Conservation (phyloP, 2,113 vertebrate species). For the Anas platyrhynchos region DNA sequence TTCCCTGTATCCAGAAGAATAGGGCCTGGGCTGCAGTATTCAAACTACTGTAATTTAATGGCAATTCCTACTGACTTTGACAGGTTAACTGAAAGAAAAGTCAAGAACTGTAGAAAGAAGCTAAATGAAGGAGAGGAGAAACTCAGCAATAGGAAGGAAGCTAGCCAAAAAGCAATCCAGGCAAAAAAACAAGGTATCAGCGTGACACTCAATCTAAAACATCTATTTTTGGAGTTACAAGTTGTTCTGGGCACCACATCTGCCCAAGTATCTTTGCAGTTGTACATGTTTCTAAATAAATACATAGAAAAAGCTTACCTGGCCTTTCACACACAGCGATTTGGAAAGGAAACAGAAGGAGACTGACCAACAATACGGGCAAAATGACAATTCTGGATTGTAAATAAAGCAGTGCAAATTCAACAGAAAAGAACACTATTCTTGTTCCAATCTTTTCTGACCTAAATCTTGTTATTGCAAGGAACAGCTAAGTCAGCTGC, state of each 20-base stretch:
- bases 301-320: not conserved
- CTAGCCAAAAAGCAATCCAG: not conserved
- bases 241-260: not conserved
- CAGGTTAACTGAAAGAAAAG: not conserved
- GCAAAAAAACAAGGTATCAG: not conserved
- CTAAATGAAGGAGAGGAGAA: not conserved
- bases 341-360: not conserved
- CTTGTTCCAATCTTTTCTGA: not conserved
- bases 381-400: not conserved
- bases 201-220: not conserved
- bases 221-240: not conserved
- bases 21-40: not conserved
- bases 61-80: not conserved
- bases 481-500: conserved; percentile 17
- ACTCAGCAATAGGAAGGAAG: not conserved
- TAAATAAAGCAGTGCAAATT: not conserved
- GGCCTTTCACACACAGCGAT: not conserved
- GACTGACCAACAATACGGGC: not conserved
- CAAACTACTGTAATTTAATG: not conserved
- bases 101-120: not conserved
- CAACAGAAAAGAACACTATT: not conserved
- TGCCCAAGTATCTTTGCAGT: not conserved
- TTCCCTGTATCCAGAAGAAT: not conserved
- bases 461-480: not conserved
- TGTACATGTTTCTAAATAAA: conserved; percentile 10